These are phyloP conservation scores for Brachyistius frenatus DNA, from an alignment of 2,113 vertebrate genomes.

Conservation along the genomic window DNA sequence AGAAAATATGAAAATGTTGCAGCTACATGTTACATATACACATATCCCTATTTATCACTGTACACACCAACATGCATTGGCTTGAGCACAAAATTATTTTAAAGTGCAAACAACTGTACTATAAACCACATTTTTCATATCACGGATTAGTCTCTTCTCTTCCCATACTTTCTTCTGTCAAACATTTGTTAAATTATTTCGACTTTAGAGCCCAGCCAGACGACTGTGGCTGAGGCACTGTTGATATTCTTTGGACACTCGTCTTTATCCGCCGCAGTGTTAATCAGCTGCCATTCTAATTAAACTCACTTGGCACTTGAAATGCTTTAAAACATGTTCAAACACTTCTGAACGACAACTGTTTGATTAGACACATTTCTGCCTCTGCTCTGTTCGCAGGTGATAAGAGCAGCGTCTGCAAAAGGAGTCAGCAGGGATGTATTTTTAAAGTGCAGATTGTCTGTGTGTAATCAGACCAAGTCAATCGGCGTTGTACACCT, in stretches of 20 bases:
- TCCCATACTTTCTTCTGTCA: neutral
- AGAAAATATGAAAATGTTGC: neutral
- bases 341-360: slow-evolving; percentile 71
- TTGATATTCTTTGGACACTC: slow-evolving; percentile 65
- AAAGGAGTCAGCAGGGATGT: slow-evolving; percentile 44
- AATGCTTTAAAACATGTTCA: slow-evolving; percentile 77
- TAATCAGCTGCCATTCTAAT: slow-evolving; percentile 74
- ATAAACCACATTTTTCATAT: neutral
- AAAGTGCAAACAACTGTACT: slow-evolving; percentile 29
- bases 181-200: slow-evolving; percentile 8
- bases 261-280: slow-evolving; percentile 50
- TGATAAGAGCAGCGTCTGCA: slow-evolving; percentile 71
- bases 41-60: slow-evolving; percentile 15
- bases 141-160: too few species aligned
- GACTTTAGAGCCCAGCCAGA: slow-evolving; percentile 36
- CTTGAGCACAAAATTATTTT: slow-evolving; percentile 17
- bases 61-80: slow-evolving; percentile 23
- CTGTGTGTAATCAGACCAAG: slow-evolving; percentile 58
- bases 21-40: slow-evolving; percentile 20
- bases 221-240: slow-evolving; percentile 34
- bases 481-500: slow-evolving; percentile 51
- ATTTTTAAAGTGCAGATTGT: slow-evolving; percentile 68
- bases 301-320: slow-evolving; percentile 75
- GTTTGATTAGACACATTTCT: slow-evolving; percentile 71
- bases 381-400: slow-evolving; percentile 66